These are phyloP conservation scores for Phengaris alcon DNA, from an alignment of 2,888 invertebrate genomes.

Conservation along the genomic window DNA sequence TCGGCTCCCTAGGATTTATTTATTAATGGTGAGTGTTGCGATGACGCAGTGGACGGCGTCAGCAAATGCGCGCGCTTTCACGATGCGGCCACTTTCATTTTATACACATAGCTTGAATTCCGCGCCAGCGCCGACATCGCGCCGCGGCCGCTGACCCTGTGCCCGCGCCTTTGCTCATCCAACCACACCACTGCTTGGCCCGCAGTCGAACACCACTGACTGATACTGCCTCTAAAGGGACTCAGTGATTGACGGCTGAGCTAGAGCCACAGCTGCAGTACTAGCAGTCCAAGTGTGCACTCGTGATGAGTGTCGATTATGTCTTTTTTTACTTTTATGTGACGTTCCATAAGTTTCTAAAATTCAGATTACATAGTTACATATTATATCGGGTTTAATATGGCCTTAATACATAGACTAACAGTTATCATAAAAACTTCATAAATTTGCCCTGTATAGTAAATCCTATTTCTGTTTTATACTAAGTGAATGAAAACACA, in stretches of 20 bases:
- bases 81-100: constrained; percentile 78
- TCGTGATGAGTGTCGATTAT: not conserved
- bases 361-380: not conserved
- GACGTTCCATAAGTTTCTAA: not conserved
- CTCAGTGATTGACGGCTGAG: constrained; percentile 12
- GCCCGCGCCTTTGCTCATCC: constrained; percentile 65
- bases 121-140: constrained; percentile 70
- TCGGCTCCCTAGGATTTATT: constrained; percentile 68
- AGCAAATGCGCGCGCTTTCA: constrained; percentile 77
- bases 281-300: not conserved
- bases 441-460: too few relatives aligned
- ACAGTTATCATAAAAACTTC: too few relatives aligned
- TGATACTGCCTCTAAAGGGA: constrained; percentile 29
- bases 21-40: constrained; percentile 71
- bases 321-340: not conserved
- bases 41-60: constrained; percentile 53
- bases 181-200: constrained; percentile 52
- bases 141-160: constrained; percentile 79
- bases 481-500: not conserved
- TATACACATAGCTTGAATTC: constrained; percentile 79
- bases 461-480: not conserved
- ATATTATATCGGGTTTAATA: too few relatives aligned
- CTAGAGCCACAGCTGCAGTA: not conserved
- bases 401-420: too few relatives aligned
- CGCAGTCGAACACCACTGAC: constrained; percentile 29